phyloP scores from a whole-genome alignment of 2,888 invertebrate genomes.

The Hydropsyche betteni region DNA sequence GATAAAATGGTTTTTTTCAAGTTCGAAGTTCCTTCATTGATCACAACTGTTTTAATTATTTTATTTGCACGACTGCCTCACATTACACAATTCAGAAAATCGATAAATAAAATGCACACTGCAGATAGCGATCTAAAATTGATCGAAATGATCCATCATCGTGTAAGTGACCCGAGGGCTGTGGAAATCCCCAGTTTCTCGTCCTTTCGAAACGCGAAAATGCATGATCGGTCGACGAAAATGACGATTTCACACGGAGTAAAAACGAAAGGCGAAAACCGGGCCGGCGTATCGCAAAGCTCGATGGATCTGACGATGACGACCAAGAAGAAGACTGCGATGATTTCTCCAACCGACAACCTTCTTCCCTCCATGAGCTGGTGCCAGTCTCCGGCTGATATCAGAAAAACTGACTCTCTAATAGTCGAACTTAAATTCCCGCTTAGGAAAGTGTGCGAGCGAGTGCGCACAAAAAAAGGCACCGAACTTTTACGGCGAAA shows the following conservation, averaged over 20 bases:
- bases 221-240: slow-evolving; percentile 41
- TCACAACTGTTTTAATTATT: too few species aligned
- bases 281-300: slow-evolving; percentile 33
- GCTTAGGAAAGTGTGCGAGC: slow-evolving; percentile 4
- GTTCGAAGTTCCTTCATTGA: too few species aligned
- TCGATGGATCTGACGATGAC: slow-evolving; percentile 17
- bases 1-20: too few species aligned
- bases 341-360: slow-evolving; percentile 27
- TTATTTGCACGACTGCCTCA: too few species aligned
- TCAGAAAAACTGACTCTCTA: slow-evolving; percentile 27
- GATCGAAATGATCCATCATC: too few species aligned
- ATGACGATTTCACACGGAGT: slow-evolving; percentile 46
- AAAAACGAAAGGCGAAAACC: slow-evolving; percentile 44
- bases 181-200: neutral
- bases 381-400: slow-evolving; percentile 33
- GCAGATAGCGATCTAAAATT: too few species aligned
- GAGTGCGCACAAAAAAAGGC: too few species aligned
- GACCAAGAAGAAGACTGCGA: neutral
- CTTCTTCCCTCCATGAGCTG: slow-evolving; percentile 4
- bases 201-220: neutral
- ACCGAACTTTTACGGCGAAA: too few species aligned
- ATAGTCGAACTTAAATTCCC: slow-evolving; percentile 7
- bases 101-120: too few species aligned
- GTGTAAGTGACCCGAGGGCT: neutral
- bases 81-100: too few species aligned